Evolutionary conservation across 2,797 vertebrate genomes (phyloP).

Genomic region (Adelosebastes latens): DNA sequence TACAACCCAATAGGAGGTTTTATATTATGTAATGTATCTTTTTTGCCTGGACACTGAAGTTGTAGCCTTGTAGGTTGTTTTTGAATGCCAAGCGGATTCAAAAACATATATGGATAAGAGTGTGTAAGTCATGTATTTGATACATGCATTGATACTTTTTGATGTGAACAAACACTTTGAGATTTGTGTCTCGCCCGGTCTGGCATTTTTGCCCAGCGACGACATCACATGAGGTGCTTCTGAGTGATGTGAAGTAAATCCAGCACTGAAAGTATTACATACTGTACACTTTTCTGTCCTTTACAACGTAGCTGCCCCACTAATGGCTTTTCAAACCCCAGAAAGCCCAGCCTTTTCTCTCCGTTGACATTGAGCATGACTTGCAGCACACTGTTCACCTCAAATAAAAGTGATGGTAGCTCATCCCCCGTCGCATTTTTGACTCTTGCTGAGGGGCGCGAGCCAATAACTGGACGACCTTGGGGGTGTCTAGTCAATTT

Average conservation of each 20-base stretch:
- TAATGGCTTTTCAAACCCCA: slow-evolving; percentile 22
- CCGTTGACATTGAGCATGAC: slow-evolving; percentile 39
- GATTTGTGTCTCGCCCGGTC: neutral
- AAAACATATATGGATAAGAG: neutral
- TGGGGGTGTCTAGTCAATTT: slow-evolving; percentile 49
- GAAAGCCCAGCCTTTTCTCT: neutral
- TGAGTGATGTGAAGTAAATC: neutral
- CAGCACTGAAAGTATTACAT: neutral
- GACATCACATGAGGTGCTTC: neutral
- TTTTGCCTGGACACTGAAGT: accelerated
- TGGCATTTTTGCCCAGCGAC: neutral
- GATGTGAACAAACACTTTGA: neutral
- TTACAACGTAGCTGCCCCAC: neutral
- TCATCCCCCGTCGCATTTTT: slow-evolving; percentile 27
- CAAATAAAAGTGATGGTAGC: slow-evolving; percentile 41
- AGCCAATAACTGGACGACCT: slow-evolving; percentile 45
- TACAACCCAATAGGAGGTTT: too few species aligned
- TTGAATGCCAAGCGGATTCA: neutral
- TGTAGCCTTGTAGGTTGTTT: neutral
- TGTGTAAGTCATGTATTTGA: neutral
- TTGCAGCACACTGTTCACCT: slow-evolving; percentile 37
- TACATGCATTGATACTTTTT: neutral
- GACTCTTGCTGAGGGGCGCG: slow-evolving; percentile 47
- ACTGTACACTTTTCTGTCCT: neutral
- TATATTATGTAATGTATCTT: too few species aligned